phyloP scores from a whole-genome alignment of 2,113 vertebrate species.

The Mustela lutreola region DNA sequence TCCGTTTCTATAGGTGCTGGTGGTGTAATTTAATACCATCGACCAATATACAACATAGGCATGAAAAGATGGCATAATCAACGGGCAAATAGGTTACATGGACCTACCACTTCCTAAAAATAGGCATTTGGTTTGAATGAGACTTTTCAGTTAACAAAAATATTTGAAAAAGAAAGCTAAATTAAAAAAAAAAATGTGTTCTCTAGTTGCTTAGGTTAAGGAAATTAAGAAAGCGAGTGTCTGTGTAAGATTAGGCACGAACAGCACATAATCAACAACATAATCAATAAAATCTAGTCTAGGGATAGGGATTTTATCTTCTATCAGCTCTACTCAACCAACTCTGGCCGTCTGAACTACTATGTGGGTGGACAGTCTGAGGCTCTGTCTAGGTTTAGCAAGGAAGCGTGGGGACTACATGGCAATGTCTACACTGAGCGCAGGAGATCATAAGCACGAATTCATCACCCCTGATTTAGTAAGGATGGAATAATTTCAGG shows the following conservation, averaged over 20 bases:
- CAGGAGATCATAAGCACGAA: not conserved
- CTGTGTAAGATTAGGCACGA: not conserved
- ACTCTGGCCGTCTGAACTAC: not conserved
- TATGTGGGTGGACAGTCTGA: not conserved
- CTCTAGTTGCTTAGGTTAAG: not conserved
- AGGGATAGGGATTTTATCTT: not conserved
- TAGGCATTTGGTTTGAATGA: not conserved
- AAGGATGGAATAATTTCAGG: not conserved
- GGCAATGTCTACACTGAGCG: not conserved
- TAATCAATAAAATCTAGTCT: not conserved
- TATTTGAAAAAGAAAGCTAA: not conserved
- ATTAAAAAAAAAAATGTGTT: not conserved
- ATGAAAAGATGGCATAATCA: not conserved
- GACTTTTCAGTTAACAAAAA: slow-evolving; percentile 34
- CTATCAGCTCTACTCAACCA: not conserved
- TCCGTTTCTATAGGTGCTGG: not conserved
- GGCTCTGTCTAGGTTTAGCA: not conserved
- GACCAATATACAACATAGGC: not conserved
- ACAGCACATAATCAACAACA: not conserved
- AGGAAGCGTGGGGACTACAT: not conserved
- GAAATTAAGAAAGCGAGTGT: not conserved
- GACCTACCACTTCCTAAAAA: not conserved
- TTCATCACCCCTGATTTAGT: not conserved
- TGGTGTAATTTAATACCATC: not conserved
- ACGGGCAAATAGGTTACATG: not conserved